Conservation (phyloP, 2,888 invertebrate genomes). For the Graphium colonna region DNA sequence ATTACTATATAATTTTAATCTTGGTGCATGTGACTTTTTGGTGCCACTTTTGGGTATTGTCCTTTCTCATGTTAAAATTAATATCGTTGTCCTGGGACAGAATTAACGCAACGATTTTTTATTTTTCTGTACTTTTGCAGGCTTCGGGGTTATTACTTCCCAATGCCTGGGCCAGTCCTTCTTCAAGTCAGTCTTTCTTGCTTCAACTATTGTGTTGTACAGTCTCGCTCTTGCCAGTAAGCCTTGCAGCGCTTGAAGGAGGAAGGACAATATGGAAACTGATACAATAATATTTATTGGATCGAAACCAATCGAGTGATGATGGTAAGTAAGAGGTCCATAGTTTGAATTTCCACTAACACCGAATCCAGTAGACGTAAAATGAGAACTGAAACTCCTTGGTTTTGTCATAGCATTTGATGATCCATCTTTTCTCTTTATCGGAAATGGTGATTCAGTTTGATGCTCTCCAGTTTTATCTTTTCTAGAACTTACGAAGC, state of each 20-base stretch:
- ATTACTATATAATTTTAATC: too few relatives aligned
- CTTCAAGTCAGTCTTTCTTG: constrained; percentile 45
- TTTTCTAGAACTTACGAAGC: constrained; percentile 20
- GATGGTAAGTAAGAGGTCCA: constrained; percentile 58
- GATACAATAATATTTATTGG: constrained; percentile 73
- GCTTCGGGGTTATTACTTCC: constrained; percentile 39
- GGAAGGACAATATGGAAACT: constrained; percentile 66
- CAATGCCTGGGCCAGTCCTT: constrained; percentile 52
- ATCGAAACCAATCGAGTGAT: constrained; percentile 75
- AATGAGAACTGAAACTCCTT: constrained; percentile 57
- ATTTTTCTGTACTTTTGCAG: constrained; percentile 41
- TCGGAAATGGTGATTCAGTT: constrained; percentile 54
- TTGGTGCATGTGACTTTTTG: too few relatives aligned
- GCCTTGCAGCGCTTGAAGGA: constrained; percentile 70
- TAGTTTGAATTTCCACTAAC: constrained; percentile 52
- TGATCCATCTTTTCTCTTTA: constrained; percentile 33
- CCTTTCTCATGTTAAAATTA: too few relatives aligned
- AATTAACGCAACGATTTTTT: constrained; percentile 27
- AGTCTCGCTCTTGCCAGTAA: constrained; percentile 55
- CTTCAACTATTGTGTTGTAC: constrained; percentile 65
- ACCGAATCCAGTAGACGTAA: constrained; percentile 55
- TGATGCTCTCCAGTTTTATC: constrained; percentile 41
- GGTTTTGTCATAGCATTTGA: constrained; percentile 34
- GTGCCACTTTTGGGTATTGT: too few relatives aligned
- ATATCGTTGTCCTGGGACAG: too few relatives aligned